Base-by-base conservation (phyloP, 2,113 vertebrate species). In the Rhizomys pruinosus region DNA sequence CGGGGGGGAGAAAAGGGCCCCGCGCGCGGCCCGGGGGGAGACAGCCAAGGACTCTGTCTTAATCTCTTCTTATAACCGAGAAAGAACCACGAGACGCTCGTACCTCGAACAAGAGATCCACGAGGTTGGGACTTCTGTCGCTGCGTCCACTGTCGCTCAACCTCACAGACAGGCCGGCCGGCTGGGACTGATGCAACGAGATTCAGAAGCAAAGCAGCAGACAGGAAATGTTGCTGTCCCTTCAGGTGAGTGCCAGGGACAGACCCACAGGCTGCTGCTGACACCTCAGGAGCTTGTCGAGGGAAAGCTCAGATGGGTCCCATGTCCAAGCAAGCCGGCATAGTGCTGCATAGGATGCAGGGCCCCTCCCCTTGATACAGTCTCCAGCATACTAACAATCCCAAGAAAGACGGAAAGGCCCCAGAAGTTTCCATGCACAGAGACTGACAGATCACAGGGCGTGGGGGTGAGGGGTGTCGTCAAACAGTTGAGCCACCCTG, bases 131-230 rank as follows among this genome's bases (percentile, higher is more conserved):
- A n/a, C n/a, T n/a, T n/a, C n/a, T n/a, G n/a, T n/a, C n/a, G n/a
- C n/a, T n/a, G n/a, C n/a, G n/a, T n/a, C n/a, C n/a, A n/a, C n/a
- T n/a, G n/a, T n/a, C n/a, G n/a, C n/a, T n/a, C n/a, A n/a, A n/a
- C n/a, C n/a, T n/a, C n/a, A n/a, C n/a, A n/a, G n/a, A n/a, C n/a
- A n/a, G n/a, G n/a, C n/a, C n/a, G n/a, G n/a, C n/a, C n/a, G 0
- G 16, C 34, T 19, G 68, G 86, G 37, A 2, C 80, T 20, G 98
- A 98, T 7, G 71, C 90, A 3, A 85, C 94, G 69, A 98, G 97
- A 97, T 10, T 42, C 34, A 99, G 97, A 97, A 66, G 85, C 8
- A 99, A 98, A 97, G 98, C 98, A 66, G 97, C 97, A 86, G 94
- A 98, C 0, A 81, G 76, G 76, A 92, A 69, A 4, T 0, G 0